Evolutionary conservation across 1,140 invertebrate genomes (phyloP).

Genomic region (Drosophila pandora): DNA sequence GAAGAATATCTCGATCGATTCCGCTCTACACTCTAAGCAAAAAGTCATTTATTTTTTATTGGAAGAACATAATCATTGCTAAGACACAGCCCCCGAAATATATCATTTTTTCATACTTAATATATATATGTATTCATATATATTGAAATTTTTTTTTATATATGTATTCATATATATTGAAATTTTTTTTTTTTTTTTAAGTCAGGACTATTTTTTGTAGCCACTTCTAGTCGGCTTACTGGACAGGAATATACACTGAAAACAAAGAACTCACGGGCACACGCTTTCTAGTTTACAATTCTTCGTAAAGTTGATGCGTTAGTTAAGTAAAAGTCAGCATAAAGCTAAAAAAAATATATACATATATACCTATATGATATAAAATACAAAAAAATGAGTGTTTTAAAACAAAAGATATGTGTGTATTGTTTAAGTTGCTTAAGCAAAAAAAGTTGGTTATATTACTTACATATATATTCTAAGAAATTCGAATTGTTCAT

Average conservation of each 20-base stretch:
- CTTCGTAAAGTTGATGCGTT: conserved; percentile 6
- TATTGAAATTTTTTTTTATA: background rate
- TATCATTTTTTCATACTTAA: too few species aligned
- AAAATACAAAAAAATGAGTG: background rate
- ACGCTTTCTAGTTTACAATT: conserved; percentile 9
- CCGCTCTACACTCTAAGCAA: too few species aligned
- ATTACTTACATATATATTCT: conserved; percentile 17
- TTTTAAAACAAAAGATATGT: background rate
- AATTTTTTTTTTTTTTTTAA: background rate
- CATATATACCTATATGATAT: background rate
- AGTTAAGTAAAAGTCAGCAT: background rate
- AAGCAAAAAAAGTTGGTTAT: conserved; percentile 15
- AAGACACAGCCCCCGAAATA: too few species aligned
- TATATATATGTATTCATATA: background rate
- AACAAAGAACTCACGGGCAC: background rate
- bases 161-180: background rate
- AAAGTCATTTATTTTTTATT: too few species aligned
- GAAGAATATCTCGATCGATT: too few species aligned
- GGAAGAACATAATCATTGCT: too few species aligned
- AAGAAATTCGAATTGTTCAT: background rate
- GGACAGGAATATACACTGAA: background rate
- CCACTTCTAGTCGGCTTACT: conserved; percentile 27
- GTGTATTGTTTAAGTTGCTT: conserved; percentile 20
- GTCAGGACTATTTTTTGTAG: background rate
- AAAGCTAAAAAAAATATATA: background rate